A percentile compares a stretch with the other conserved stretches of the same genome.
Conservation (phyloP, 2,113 vertebrate genomes). For the Siniperca knerii region DNA sequence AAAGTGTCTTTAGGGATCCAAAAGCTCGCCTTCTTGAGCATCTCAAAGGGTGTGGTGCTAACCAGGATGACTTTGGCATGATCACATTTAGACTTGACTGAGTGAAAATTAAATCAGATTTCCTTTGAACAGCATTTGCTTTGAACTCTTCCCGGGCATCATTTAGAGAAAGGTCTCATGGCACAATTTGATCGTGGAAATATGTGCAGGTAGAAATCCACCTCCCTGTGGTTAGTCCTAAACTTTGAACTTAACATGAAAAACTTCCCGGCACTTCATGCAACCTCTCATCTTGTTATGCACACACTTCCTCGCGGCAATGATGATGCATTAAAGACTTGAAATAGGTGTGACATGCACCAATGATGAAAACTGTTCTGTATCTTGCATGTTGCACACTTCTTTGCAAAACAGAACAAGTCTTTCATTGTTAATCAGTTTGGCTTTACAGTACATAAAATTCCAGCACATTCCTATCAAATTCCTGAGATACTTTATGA, state of each 20-base stretch:
- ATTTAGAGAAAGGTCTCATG: conserved; percentile 77
- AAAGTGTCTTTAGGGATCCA: conserved; percentile 75
- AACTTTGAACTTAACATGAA: conserved; percentile 80
- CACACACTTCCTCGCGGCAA: conserved; percentile 53
- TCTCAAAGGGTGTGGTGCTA: conserved; percentile 71
- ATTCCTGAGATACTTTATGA: conserved; percentile 31
- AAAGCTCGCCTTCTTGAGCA: conserved; percentile 59
- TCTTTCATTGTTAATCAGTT: conserved; percentile 59
- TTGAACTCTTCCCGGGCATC: conserved; percentile 77
- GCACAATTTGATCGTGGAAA: conserved; percentile 72
- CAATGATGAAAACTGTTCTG: conserved; percentile 67
- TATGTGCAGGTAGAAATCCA: conserved; percentile 72
- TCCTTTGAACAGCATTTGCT: conserved; percentile 73
- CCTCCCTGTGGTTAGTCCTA: conserved; percentile 64
- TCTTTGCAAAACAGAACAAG: conserved; percentile 46
- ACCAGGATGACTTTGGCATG: conserved; percentile 72
- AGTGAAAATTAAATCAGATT: conserved; percentile 78
- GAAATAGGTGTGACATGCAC: conserved; percentile 63
- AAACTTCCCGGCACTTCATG: conserved; percentile 66
- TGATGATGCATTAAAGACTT: conserved; percentile 71
- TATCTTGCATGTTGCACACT: conserved; percentile 49
- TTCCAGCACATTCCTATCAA: conserved; percentile 15
- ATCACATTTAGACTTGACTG: conserved; percentile 71
- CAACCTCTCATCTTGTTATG: conserved; percentile 66
- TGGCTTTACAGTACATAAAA: conserved; percentile 21